A percentile compares a stretch with the other conserved stretches of the same genome.
phyloP scores from a whole-genome alignment of 1,140 invertebrate species.

The Bradysia coprophila region DNA sequence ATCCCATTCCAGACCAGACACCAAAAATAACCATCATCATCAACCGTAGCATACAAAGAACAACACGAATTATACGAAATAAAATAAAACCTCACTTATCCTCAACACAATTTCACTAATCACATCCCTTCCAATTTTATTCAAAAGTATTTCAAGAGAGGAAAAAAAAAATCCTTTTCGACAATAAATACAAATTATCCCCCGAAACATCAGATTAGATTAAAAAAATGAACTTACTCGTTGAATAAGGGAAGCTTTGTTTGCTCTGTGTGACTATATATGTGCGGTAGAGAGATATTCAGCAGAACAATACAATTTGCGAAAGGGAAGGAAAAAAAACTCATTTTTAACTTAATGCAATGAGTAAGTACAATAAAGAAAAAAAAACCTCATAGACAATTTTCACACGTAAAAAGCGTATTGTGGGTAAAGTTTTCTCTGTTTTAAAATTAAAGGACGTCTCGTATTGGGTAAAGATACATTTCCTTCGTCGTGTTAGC shows the following conservation, averaged over 20 bases:
- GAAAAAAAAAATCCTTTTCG: not conserved
- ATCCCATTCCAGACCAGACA: no score
- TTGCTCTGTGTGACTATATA: not conserved
- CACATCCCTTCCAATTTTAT: not conserved
- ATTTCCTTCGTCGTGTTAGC: no score
- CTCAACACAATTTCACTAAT: not conserved
- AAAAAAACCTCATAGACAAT: no score
- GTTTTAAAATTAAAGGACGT: no score
- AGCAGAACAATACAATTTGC: not conserved
- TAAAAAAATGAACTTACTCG: not conserved
- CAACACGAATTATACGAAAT: constrained; percentile 3
- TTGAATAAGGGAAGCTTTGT: not conserved
- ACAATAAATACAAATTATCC: not conserved
- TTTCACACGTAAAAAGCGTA: no score
- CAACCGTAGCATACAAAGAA: no score
- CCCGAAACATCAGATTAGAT: not conserved
- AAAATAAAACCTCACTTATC: constrained; percentile 2
- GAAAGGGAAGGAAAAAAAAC: not conserved
- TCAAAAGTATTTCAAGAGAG: no score
- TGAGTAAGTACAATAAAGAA: not conserved
- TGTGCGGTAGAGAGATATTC: not conserved
- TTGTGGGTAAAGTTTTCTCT: no score
- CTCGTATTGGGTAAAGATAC: no score
- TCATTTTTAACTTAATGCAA: no score
- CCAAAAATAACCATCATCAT: no score